Base-by-base conservation (phyloP, 2,797 vertebrate genomes). In the Echeneis naucrates region DNA sequence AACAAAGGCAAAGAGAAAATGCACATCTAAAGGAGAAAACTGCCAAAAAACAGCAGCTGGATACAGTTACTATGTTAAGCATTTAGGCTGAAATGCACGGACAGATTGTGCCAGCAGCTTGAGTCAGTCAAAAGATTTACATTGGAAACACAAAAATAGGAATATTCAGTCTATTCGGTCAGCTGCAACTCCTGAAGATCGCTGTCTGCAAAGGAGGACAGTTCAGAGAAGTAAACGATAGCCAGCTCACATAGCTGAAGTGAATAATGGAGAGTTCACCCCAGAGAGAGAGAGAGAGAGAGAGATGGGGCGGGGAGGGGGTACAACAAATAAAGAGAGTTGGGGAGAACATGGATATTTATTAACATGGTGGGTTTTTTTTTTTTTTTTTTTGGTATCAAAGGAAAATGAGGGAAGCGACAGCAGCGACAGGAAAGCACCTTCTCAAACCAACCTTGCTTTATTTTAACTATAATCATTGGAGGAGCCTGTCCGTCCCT, bases 1-100 rank as follows among this genome's bases (percentile, higher is more conserved):
- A 72, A 74, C 61, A 17, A 2, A 3, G 62, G 65, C 32, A 61
- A 30, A 56, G 40, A 64, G 47, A n/a, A 47, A 47, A 47, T 10
- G 21, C 59, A 72, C 47, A 32, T n/a, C 21, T 17, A 1, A 21
- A 53, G 5, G 11, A 24, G 14, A 19, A 77, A 57, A 68, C 42
- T 21, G 13, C 11, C n/a, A n/a, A n/a, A n/a, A n/a, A n/a, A 51
- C 40, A 64, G 42, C 4, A 7, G 51, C 50, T 54, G 32, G 13
- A 33, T 57, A 10, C 12, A 19, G 63, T 56, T 55, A 3, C 35
- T 27, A 58, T 56, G n/a, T 62, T 11, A 8, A 55, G 33, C 23
- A 37, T 27, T 67, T n/a, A 38, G 26, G 48, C 8, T 17, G 14
- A 48, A 48, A 24, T 8, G 23, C 10, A 23, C 5, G n/a, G 44